These are phyloP conservation scores for Australoheros scitulus DNA, from an alignment of 2,113 vertebrate genomes.

Conservation along the genomic window DNA sequence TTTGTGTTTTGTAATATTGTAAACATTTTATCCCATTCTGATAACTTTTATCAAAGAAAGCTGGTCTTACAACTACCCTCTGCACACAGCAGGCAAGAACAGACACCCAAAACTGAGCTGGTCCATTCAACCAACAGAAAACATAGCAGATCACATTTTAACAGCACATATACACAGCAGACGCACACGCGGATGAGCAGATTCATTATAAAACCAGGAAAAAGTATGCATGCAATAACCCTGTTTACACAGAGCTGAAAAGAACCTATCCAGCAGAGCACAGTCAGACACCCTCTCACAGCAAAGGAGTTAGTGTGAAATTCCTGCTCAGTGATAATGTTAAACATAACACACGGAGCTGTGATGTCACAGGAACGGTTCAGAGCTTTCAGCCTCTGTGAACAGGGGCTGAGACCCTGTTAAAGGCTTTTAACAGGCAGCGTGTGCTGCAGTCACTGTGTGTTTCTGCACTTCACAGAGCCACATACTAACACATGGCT, in stretches of 20 bases:
- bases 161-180: not conserved
- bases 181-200: not conserved
- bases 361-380: too few relatives aligned
- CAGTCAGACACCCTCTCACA: too few relatives aligned
- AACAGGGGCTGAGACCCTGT: not conserved
- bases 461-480: too few relatives aligned
- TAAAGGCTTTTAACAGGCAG: not conserved
- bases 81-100: not conserved
- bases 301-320: too few relatives aligned
- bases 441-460: not conserved
- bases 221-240: not conserved
- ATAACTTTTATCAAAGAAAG: not conserved
- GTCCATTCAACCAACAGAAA: too few relatives aligned
- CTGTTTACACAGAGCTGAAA: not conserved
- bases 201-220: not conserved
- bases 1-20: not conserved
- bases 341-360: too few relatives aligned
- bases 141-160: not conserved
- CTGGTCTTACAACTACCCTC: not conserved
- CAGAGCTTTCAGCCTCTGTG: rapidly evolving
- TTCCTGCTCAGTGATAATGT: too few relatives aligned
- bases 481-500: not conserved
- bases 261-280: too few relatives aligned
- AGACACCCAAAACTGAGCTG: too few relatives aligned
- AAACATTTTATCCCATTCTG: too few relatives aligned